Evolutionary conservation across 2,113 vertebrate species (phyloP).

Genomic region (Burhinus oedicnemus): DNA sequence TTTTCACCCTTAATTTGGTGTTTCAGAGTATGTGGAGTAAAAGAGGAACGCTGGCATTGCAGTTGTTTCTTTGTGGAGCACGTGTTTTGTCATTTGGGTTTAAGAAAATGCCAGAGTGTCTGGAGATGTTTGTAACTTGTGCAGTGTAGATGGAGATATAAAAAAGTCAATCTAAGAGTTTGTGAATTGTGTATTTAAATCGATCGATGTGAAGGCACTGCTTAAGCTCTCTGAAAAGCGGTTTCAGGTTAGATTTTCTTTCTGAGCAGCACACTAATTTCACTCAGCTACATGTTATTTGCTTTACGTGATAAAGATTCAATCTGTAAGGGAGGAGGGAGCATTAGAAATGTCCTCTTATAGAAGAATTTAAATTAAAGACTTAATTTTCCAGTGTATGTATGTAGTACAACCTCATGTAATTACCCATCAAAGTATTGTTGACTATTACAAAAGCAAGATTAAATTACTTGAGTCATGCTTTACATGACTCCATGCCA

Average conservation of each 20-base stretch:
- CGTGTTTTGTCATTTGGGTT: rapidly evolving
- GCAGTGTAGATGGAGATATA: background rate
- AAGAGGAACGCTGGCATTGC: background rate
- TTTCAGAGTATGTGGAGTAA: background rate
- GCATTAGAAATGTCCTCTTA: background rate
- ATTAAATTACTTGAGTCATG: rapidly evolving
- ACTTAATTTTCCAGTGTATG: background rate
- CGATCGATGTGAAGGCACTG: background rate
- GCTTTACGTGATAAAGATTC: background rate
- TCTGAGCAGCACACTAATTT: background rate
- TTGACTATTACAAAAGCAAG: background rate
- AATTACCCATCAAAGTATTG: background rate
- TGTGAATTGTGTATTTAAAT: background rate
- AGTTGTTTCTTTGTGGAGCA: background rate
- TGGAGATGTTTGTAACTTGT: background rate
- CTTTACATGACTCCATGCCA: background rate
- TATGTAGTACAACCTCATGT: background rate
- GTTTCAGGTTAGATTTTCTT: conserved; percentile 2
- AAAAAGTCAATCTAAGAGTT: background rate
- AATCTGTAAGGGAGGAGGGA: background rate
- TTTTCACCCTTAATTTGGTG: background rate
- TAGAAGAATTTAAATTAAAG: background rate
- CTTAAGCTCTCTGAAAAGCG: background rate
- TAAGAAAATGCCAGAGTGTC: background rate
- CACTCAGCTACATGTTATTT: background rate